phyloP scores from a whole-genome alignment of 2,888 invertebrate genomes.

The Caenorhabditis parvicauda region DNA sequence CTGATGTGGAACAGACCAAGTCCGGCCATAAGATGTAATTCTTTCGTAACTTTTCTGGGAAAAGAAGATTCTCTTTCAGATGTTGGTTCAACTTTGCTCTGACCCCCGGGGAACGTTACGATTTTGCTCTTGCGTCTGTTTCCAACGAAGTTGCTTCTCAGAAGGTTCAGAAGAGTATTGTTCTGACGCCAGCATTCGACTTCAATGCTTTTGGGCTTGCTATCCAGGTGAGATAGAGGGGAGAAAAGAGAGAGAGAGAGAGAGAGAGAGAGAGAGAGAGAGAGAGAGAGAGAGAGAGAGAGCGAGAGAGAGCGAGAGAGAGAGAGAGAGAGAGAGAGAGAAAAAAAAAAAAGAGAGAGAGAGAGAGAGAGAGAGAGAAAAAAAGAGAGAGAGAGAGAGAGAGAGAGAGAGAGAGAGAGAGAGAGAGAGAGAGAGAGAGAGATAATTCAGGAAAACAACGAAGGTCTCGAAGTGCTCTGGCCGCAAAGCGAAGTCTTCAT shows the following conservation, averaged over 20 bases:
- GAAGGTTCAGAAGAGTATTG: constrained; percentile 51
- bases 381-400: no score
- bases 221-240: constrained; percentile 32
- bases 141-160: constrained; percentile 37
- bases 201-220: constrained; percentile 54
- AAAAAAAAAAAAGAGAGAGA: no score
- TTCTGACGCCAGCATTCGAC: constrained; percentile 58
- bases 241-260: no score
- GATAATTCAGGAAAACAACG: constrained; percentile 45
- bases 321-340: no score
- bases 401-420: no score
- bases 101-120: constrained; percentile 43
- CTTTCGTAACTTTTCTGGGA: not conserved
- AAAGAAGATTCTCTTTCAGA: constrained; percentile 10
- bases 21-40: constrained; percentile 26
- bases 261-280: no score
- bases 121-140: constrained; percentile 30
- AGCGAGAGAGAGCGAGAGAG: no score
- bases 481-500: constrained; percentile 54
- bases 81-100: constrained; percentile 39
- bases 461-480: constrained; percentile 54
- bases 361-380: no score
- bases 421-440: no score
- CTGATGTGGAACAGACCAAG: constrained; percentile 32
- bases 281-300: no score